Percentiles rank a stretch among this genome's conserved stretches.
Conservation (phyloP, 2,113 vertebrate genomes). For the Corythoichthys haematopterus region DNA sequence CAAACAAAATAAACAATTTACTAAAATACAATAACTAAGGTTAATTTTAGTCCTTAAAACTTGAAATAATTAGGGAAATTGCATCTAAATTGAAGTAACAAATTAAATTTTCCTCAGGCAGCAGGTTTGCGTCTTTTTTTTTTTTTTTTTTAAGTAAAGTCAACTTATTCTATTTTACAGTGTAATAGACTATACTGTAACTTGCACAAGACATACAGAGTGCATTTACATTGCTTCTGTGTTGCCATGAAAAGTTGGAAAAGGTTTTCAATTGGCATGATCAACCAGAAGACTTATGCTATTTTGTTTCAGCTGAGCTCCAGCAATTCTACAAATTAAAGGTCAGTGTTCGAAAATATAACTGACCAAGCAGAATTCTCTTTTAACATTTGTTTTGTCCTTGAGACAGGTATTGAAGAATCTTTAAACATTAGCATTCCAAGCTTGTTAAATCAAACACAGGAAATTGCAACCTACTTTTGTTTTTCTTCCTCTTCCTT, state of each 20-base stretch:
- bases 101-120: no score
- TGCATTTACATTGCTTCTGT: not conserved
- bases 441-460: not conserved
- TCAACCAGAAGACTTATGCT: conserved; percentile 23
- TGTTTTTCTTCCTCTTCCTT: conserved; percentile 5
- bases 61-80: no score
- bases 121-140: no score
- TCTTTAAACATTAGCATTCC: not conserved
- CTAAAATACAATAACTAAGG: no score
- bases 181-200: not conserved
- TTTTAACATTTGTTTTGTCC: conserved; percentile 29
- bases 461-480: not conserved
- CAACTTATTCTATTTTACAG: no score
- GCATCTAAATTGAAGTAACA: no score
- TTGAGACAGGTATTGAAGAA: conserved; percentile 41
- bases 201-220: not conserved
- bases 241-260: conserved; percentile 13
- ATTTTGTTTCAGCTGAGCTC: conserved; percentile 17
- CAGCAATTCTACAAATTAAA: conserved; percentile 21
- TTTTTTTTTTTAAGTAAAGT: no score
- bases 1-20: no score
- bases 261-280: conserved; percentile 20
- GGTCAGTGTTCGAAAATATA: conserved; percentile 46
- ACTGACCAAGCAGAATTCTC: conserved; percentile 43
- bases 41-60: no score